Conservation (phyloP, 2,888 invertebrate species). For the Drosophila fungiperda region DNA sequence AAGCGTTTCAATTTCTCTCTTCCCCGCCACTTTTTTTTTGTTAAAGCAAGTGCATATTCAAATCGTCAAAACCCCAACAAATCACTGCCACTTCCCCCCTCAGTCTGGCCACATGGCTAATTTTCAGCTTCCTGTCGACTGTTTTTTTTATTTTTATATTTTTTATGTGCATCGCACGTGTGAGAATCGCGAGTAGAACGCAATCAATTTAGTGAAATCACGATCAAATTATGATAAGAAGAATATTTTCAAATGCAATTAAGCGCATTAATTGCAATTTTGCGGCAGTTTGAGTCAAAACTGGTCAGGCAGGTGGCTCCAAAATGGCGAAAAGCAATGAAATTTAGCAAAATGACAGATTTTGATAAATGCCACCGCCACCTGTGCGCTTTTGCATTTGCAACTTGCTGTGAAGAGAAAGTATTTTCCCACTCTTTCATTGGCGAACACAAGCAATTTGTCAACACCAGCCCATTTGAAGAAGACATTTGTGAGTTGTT, state of each 20-base stretch:
- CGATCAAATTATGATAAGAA: conserved; percentile 71
- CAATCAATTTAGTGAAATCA: conserved; percentile 51
- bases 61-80: conserved; percentile 6
- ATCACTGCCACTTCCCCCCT: background rate
- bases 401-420: conserved; percentile 37
- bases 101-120: conserved; percentile 34
- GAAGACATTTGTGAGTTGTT: conserved; percentile 61
- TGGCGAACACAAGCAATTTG: conserved; percentile 62
- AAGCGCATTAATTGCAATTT: conserved; percentile 56
- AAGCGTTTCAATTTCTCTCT: conserved; percentile 2
- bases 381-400: conserved; percentile 32
- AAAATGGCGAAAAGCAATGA: conserved; percentile 51
- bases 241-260: conserved; percentile 65
- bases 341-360: conserved; percentile 73
- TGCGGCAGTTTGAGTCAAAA: conserved; percentile 27
- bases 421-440: conserved; percentile 28
- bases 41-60: conserved; percentile 24
- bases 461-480: conserved; percentile 71
- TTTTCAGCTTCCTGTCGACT: conserved; percentile 65
- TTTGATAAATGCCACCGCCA: conserved; percentile 72
- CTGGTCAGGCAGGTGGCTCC: conserved; percentile 54
- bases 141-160: background rate
- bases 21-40: background rate
- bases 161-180: conserved; percentile 36
- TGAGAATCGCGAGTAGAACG: conserved; percentile 13